Conservation (phyloP, 2,797 vertebrate genomes). For the Geotrypetes seraphini region DNA sequence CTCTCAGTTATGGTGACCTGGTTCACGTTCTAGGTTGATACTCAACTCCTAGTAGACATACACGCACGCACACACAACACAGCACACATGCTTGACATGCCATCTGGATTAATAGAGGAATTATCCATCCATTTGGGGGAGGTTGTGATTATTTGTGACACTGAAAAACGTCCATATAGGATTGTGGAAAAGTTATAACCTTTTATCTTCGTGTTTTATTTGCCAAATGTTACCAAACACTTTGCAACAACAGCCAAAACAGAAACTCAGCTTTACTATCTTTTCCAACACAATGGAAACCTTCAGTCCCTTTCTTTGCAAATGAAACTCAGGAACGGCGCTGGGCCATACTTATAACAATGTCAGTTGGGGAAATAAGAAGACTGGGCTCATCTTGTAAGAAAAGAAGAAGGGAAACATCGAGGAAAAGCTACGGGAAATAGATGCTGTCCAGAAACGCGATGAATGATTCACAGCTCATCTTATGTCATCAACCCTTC, state of each 20-base stretch:
- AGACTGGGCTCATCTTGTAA: conserved; percentile 40
- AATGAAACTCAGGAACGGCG: conserved; percentile 76
- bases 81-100: too few species aligned
- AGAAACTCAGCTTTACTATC: conserved; percentile 63
- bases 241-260: conserved; percentile 52
- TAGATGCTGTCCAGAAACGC: conserved; percentile 40
- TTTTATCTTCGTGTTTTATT: conserved; percentile 43
- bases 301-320: conserved; percentile 44
- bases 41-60: conserved; percentile 14
- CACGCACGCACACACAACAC: conserved; percentile 50
- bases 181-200: conserved; percentile 44
- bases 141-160: conserved; percentile 52
- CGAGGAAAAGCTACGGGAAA: conserved; percentile 36
- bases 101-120: conserved; percentile 67
- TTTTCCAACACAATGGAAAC: conserved; percentile 45
- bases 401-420: conserved; percentile 22
- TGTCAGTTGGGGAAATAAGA: conserved; percentile 19
- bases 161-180: conserved; percentile 52
- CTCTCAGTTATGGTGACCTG: conserved; percentile 75
- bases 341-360: conserved; percentile 46
- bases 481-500: conserved; percentile 40
- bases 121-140: conserved; percentile 50
- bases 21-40: conserved; percentile 70
- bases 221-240: conserved; percentile 62
- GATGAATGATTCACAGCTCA: conserved; percentile 44